Conservation (phyloP, 1,140 invertebrate genomes). For the Tribolium madens region DNA sequence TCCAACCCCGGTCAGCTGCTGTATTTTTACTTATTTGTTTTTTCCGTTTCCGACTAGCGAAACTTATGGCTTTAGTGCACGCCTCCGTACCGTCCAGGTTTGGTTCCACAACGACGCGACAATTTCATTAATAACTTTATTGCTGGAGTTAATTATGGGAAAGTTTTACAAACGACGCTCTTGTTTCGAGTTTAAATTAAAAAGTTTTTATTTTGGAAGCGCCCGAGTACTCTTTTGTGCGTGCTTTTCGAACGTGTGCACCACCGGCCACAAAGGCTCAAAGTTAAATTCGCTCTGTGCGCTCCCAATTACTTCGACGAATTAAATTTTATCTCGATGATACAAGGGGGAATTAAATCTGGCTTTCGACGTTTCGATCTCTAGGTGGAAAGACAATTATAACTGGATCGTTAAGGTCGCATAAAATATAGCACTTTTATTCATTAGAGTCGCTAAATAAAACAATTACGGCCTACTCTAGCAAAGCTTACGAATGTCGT, state of each 20-base stretch:
- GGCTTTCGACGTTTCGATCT: not conserved
- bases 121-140: slow-evolving; percentile 11
- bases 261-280: slow-evolving; percentile 4
- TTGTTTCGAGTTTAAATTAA: slow-evolving; percentile 12
- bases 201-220: slow-evolving; percentile 1
- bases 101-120: not conserved
- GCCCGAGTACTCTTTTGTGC: slow-evolving; percentile 8
- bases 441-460: slow-evolving; percentile 42
- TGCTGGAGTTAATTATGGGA: slow-evolving; percentile 6
- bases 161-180: not conserved
- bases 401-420: slow-evolving; percentile 14
- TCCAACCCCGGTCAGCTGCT: slow-evolving; percentile 43
- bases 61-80: slow-evolving; percentile 46
- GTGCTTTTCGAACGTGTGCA: not conserved
- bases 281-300: slow-evolving; percentile 6
- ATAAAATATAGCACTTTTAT: slow-evolving; percentile 43
- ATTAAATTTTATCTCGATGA: slow-evolving; percentile 12
- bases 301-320: not conserved
- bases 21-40: slow-evolving; percentile 49
- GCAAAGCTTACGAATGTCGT: slow-evolving; percentile 44
- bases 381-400: slow-evolving; percentile 11
- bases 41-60: slow-evolving; percentile 40
- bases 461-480: slow-evolving; percentile 48
- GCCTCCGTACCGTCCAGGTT: slow-evolving; percentile 5
- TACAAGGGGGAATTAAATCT: not conserved